A percentile compares a stretch with the other conserved stretches of the same genome.
These are phyloP conservation scores for Apodemus sylvaticus DNA, from an alignment of 2,113 vertebrate genomes.

Conservation along the genomic window DNA sequence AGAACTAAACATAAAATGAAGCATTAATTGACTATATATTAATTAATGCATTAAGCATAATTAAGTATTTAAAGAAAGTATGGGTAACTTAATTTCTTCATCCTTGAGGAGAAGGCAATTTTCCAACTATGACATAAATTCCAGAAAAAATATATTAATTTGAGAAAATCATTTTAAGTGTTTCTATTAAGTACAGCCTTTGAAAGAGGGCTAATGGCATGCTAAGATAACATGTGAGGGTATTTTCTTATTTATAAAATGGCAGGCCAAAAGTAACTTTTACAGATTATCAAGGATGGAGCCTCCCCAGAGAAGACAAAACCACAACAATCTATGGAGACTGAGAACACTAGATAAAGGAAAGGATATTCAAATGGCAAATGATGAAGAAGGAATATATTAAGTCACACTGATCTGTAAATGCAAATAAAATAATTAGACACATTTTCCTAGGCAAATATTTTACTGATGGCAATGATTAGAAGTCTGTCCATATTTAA, in stretches of 20 bases:
- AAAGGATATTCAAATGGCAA: not conserved
- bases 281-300: not conserved
- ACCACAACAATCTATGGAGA: not conserved
- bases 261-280: not conserved
- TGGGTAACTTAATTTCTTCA: not conserved
- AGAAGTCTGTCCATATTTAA: slow-evolving; percentile 20
- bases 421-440: slow-evolving; percentile 43
- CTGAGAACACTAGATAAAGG: not conserved
- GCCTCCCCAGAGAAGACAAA: not conserved
- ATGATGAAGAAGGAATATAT: not conserved
- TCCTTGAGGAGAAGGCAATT: not conserved
- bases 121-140: not conserved
- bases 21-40: not conserved
- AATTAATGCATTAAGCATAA: not conserved
- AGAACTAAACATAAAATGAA: not conserved
- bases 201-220: not conserved
- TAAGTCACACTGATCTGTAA: not conserved
- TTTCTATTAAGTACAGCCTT: not conserved
- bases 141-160: not conserved
- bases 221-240: not conserved
- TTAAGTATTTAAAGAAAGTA: not conserved
- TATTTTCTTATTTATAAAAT: not conserved
- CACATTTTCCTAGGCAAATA: not conserved
- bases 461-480: not conserved
- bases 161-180: not conserved